Percentiles rank a stretch among this genome's conserved stretches.
These are phyloP conservation scores for Lutjanus campechanus DNA, from an alignment of 2,797 vertebrate species.

Conservation along the genomic window DNA sequence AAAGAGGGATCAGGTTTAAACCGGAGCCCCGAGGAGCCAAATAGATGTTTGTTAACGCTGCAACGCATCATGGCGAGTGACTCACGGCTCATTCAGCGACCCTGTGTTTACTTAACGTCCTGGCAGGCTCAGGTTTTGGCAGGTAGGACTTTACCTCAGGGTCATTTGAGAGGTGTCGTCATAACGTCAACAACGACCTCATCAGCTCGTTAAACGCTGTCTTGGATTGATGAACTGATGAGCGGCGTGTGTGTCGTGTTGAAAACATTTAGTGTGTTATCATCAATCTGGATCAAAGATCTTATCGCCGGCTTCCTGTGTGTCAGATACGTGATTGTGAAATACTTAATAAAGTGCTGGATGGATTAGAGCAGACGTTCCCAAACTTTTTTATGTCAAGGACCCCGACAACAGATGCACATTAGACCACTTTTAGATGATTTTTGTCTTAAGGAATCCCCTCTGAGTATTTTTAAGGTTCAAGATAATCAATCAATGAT, in stretches of 20 bases:
- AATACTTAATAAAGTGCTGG: neutral
- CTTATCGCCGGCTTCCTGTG: neutral
- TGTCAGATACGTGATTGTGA: neutral
- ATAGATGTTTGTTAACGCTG: constrained; percentile 52
- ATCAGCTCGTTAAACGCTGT: constrained; percentile 15
- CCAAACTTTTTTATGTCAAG: too few species aligned
- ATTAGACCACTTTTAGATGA: too few species aligned
- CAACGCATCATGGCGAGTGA: constrained; percentile 48
- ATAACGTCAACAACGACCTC: constrained; percentile 56
- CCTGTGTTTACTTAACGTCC: constrained; percentile 61
- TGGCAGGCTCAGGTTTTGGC: constrained; percentile 56
- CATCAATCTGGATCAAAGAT: neutral
- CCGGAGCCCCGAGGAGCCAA: constrained; percentile 47
- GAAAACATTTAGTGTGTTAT: neutral
- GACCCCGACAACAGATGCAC: too few species aligned
- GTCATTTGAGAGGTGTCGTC: constrained; percentile 49
- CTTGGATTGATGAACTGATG: neutral
- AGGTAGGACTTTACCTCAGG: constrained; percentile 46
- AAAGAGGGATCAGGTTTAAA: constrained; percentile 58
- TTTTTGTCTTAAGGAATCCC: too few species aligned
- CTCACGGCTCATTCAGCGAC: constrained; percentile 52
- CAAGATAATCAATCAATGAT: too few species aligned
- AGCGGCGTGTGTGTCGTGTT: neutral
- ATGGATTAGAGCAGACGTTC: too few species aligned
- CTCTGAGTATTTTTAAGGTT: too few species aligned